Evolutionary conservation across 2,113 vertebrate genomes (phyloP).

Genomic region (Cyanoramphus novaezelandiae): DNA sequence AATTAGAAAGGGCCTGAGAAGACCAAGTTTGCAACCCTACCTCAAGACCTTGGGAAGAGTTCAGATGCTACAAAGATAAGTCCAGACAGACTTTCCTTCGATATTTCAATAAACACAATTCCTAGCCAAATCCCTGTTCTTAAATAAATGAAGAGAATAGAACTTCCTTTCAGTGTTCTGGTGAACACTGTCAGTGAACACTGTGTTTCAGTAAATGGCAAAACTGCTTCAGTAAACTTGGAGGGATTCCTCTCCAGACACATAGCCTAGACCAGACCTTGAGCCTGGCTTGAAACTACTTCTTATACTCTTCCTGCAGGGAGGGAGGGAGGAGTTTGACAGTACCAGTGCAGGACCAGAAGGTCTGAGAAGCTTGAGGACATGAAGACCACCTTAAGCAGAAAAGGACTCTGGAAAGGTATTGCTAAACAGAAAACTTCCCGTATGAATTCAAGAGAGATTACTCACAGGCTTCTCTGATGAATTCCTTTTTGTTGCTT

Average conservation of each 20-base stretch:
- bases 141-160: slow-evolving; percentile 33
- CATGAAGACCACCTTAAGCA: background rate
- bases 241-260: slow-evolving; percentile 3
- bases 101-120: slow-evolving; percentile 30
- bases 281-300: background rate
- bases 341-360: background rate
- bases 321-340: background rate
- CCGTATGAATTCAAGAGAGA: background rate
- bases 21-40: slow-evolving; percentile 6
- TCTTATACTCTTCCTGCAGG: background rate
- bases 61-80: slow-evolving; percentile 17
- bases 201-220: slow-evolving; percentile 28
- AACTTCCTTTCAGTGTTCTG: slow-evolving; percentile 25
- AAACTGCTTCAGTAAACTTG: background rate
- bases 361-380: background rate
- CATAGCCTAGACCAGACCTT: background rate
- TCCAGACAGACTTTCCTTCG: background rate
- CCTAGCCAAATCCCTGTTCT: slow-evolving; percentile 24
- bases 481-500: background rate
- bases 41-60: slow-evolving; percentile 18
- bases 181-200: slow-evolving; percentile 32
- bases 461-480: background rate
- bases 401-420: background rate
- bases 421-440: background rate
- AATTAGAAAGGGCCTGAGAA: background rate